Evolutionary conservation across 2,797 vertebrate genomes (phyloP).

Genomic region (Neopelma chrysocephalum): DNA sequence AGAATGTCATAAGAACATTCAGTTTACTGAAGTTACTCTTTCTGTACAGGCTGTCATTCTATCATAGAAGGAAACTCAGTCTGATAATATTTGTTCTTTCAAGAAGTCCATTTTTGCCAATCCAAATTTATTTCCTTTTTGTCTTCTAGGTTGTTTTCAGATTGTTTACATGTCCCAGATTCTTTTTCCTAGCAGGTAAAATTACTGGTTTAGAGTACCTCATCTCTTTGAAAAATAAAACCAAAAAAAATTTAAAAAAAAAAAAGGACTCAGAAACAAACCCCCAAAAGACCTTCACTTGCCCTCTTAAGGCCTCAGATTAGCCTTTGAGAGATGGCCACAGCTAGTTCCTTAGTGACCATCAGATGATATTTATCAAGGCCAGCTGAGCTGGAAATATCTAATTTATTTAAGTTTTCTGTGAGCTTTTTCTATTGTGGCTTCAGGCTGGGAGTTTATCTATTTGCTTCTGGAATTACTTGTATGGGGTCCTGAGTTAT

Average conservation of each 20-base stretch:
- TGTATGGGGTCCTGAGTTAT: background rate
- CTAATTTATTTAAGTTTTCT: background rate
- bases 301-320: background rate
- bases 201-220: background rate
- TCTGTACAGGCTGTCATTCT: background rate
- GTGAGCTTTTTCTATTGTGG: background rate
- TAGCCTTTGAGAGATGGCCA: background rate
- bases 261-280: accelerated
- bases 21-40: background rate
- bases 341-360: background rate
- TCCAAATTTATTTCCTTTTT: background rate
- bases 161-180: background rate
- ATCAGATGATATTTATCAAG: background rate
- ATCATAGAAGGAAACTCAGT: background rate
- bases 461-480: background rate
- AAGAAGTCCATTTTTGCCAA: background rate
- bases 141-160: background rate
- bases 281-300: background rate
- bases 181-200: background rate
- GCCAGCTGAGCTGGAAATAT: background rate
- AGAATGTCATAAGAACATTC: background rate
- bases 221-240: background rate
- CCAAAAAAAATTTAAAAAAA: background rate
- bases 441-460: background rate
- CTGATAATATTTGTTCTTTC: background rate